phyloP scores from a whole-genome alignment of 2,113 vertebrate species.

The Speoplatyrhinus poulsoni region DNA sequence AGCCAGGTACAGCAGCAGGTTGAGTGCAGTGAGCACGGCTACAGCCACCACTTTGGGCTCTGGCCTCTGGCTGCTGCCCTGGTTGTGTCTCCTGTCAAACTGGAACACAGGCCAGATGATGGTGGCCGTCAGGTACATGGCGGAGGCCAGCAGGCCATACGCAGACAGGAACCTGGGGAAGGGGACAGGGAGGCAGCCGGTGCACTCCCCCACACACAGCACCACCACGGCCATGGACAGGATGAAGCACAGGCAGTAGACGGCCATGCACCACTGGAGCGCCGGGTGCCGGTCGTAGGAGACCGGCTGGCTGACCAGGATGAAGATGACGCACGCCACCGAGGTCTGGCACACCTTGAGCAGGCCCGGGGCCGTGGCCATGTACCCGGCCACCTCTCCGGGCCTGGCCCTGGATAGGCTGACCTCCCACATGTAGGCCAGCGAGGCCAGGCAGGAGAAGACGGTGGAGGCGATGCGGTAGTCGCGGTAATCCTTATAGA shows the following conservation, averaged over 20 bases:
- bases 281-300: slow-evolving; percentile 56
- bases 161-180: slow-evolving; percentile 82
- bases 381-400: slow-evolving; percentile 84
- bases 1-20: slow-evolving; percentile 83
- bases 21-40: slow-evolving; percentile 80
- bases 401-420: slow-evolving; percentile 79
- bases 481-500: background rate
- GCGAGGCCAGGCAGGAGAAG: slow-evolving; percentile 80
- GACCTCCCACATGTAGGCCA: slow-evolving; percentile 81
- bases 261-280: slow-evolving; percentile 83
- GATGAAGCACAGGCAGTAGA: slow-evolving; percentile 88
- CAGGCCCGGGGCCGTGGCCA: slow-evolving; percentile 84
- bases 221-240: slow-evolving; percentile 81
- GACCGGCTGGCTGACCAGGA: slow-evolving; percentile 65
- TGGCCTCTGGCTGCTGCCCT: rapidly evolving
- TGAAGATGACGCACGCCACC: slow-evolving; percentile 84
- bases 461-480: slow-evolving; percentile 77
- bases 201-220: slow-evolving; percentile 81
- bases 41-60: slow-evolving; percentile 43
- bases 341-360: slow-evolving; percentile 87
- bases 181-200: slow-evolving; percentile 78
- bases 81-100: slow-evolving; percentile 45
- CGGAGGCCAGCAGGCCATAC: slow-evolving; percentile 77
- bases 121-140: slow-evolving; percentile 78
- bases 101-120: slow-evolving; percentile 85